Percentiles rank a stretch among this genome's conserved stretches.
Conservation (phyloP, 2,113 vertebrate genomes). For the Sialia sialis region DNA sequence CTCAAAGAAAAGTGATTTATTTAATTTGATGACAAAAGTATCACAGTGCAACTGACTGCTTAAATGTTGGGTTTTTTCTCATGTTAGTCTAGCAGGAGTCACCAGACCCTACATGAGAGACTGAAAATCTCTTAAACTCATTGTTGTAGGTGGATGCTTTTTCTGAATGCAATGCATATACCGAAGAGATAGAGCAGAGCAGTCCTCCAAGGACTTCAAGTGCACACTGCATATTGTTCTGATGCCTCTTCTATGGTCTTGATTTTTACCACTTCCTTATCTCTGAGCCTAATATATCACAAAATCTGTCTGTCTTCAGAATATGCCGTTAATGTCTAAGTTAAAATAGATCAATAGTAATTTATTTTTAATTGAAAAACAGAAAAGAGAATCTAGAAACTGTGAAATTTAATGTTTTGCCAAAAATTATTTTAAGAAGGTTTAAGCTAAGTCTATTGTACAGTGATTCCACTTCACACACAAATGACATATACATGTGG, state of each 20-base stretch:
- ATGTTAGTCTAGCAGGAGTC: not conserved
- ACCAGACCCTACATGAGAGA: fast-evolving
- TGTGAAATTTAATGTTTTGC: not conserved
- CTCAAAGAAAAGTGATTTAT: not conserved
- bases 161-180: not conserved
- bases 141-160: not conserved
- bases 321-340: not conserved
- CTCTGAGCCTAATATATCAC: not conserved
- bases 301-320: not conserved
- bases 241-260: not conserved
- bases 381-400: not conserved
- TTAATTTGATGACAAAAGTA: not conserved
- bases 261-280: not conserved
- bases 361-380: not conserved
- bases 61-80: not conserved
- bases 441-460: not conserved
- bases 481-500: fast-evolving
- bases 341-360: not conserved
- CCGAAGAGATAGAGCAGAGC: not conserved
- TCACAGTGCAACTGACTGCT: not conserved
- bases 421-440: not conserved
- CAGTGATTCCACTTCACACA: not conserved
- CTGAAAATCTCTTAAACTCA: not conserved
- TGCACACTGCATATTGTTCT: not conserved
- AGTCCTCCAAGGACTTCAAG: not conserved